Conservation (phyloP, 2,113 vertebrate genomes). For the Anolis carolinensis region DNA sequence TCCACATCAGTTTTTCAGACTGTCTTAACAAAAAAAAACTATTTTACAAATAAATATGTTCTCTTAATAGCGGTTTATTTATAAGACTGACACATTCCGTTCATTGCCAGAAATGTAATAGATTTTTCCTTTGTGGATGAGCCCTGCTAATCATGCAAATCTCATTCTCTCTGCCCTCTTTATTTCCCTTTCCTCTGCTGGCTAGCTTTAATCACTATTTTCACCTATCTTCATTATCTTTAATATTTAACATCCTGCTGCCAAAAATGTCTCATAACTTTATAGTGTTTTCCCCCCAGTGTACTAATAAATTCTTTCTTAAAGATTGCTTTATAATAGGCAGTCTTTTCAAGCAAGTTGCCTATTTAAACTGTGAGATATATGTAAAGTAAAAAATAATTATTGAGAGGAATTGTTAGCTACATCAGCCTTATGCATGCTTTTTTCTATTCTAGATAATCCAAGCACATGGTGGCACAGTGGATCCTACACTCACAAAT, state of each 20-base stretch:
- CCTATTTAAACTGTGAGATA: neutral
- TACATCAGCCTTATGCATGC: neutral
- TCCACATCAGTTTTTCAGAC: neutral
- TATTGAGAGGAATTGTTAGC: constrained; percentile 34
- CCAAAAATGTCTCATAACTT: neutral
- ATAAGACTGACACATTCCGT: neutral
- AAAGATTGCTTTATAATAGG: neutral
- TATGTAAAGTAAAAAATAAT: neutral
- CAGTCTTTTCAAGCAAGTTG: neutral
- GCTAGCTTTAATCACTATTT: neutral
- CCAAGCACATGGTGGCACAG: constrained; percentile 89
- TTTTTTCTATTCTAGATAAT: constrained; percentile 82
- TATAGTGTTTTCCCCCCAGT: neutral
- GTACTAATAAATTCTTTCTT: neutral
- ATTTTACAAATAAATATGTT: neutral
- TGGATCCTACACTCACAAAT: constrained; percentile 86
- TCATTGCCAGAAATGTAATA: neutral
- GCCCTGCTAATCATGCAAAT: neutral
- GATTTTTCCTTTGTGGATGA: too few species aligned
- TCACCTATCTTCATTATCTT: neutral
- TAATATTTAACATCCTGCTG: neutral
- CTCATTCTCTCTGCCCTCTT: neutral
- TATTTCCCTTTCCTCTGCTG: neutral
- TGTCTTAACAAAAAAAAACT: neutral
- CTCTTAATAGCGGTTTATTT: neutral